phyloP scores from a whole-genome alignment of 1,140 invertebrate species.

The Dendroctonus ponderosae region DNA sequence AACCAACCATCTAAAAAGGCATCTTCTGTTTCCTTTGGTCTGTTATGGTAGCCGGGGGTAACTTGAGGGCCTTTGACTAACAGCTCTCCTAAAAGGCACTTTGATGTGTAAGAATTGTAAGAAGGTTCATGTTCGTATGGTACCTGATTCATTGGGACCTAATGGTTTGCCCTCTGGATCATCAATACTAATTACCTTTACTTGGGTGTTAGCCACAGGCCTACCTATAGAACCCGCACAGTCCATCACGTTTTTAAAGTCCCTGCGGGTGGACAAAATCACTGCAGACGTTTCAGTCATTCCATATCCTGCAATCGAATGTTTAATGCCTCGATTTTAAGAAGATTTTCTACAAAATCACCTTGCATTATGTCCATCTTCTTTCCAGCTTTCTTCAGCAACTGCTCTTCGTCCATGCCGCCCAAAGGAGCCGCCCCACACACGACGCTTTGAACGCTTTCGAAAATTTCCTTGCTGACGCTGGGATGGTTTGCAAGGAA shows the following conservation, averaged over 20 bases:
- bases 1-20: conserved; percentile 73
- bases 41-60: conserved; percentile 73
- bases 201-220: not conserved
- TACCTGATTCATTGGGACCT: too few relatives aligned
- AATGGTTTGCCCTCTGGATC: too few relatives aligned
- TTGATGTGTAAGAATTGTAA: not conserved
- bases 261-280: not conserved
- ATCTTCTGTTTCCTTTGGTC: conserved; percentile 65
- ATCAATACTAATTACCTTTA: not conserved
- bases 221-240: not conserved
- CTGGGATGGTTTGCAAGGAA: not conserved
- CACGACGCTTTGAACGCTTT: not conserved
- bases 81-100: too few relatives aligned
- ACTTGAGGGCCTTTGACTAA: conserved; percentile 61
- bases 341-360: conserved; percentile 33
- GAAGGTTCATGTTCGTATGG: not conserved
- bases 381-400: conserved; percentile 52
- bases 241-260: not conserved
- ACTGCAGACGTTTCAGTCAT: not conserved
- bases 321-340: too few relatives aligned
- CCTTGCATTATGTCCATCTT: conserved; percentile 48
- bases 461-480: not conserved
- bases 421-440: conserved; percentile 70
- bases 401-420: conserved; percentile 56
- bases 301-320: not conserved